phyloP scores from a whole-genome alignment of 2,113 vertebrate genomes.

The Tylochromis polylepis region DNA sequence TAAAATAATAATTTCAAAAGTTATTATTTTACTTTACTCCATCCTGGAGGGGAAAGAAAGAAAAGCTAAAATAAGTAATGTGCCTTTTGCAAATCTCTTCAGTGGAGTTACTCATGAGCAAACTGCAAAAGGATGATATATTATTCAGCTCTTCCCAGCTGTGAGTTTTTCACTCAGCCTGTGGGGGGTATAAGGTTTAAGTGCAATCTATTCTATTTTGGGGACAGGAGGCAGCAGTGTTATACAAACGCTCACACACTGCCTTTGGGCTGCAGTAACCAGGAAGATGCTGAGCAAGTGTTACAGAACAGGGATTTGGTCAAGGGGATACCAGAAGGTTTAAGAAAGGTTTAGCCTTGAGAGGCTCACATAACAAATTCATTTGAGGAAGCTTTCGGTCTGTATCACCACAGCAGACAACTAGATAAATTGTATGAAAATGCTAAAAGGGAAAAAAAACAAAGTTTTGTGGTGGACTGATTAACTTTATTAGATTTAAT shows the following conservation, averaged over 20 bases:
- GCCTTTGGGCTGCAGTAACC: neutral
- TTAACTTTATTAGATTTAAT: conserved; percentile 43
- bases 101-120: neutral
- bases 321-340: neutral
- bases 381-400: neutral
- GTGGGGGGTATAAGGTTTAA: neutral
- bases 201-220: neutral
- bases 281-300: conserved; percentile 2
- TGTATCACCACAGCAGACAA: neutral
- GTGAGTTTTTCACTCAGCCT: neutral
- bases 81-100: neutral
- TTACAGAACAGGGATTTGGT: neutral
- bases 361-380: neutral
- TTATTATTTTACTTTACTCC: neutral
- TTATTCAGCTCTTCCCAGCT: conserved; percentile 10
- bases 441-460: neutral
- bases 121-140: neutral
- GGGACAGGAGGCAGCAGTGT: neutral
- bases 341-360: neutral
- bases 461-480: conserved; percentile 6
- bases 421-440: conserved; percentile 23
- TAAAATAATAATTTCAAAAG: neutral
- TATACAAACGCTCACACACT: neutral
- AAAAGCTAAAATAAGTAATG: neutral
- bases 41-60: neutral